These are phyloP conservation scores for Megamerina dolium DNA, from an alignment of 2,888 invertebrate genomes.

Conservation along the genomic window DNA sequence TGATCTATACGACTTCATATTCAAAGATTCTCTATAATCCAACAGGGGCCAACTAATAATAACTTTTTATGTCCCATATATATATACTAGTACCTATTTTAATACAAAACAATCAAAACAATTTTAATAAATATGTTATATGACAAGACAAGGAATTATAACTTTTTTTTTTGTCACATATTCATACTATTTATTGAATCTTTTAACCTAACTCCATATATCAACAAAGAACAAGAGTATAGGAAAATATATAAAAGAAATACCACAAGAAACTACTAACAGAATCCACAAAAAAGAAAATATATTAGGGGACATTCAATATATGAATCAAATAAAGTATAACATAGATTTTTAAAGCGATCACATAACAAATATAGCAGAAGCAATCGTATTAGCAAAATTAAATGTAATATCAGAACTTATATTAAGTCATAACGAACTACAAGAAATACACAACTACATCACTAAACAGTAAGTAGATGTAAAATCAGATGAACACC, in stretches of 20 bases:
- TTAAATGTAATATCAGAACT: slow-evolving; percentile 19
- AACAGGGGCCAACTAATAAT: too few relatives aligned
- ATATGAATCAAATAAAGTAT: slow-evolving; percentile 11
- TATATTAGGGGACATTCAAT: slow-evolving; percentile 7
- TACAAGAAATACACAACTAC: slow-evolving; percentile 11
- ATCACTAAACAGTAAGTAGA: slow-evolving; percentile 11
- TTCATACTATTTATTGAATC: too few relatives aligned
- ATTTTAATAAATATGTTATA: too few relatives aligned
- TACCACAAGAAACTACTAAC: too few relatives aligned
- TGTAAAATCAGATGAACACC: slow-evolving; percentile 14
- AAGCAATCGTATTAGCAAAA: slow-evolving; percentile 17
- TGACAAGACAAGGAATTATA: too few relatives aligned
- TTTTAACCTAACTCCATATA: slow-evolving; percentile 15
- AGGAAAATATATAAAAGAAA: background rate
- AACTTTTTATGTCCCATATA: too few relatives aligned
- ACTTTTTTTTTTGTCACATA: too few relatives aligned
- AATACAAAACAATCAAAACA: too few relatives aligned
- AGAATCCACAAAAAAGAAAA: slow-evolving; percentile 6
- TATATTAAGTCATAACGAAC: slow-evolving; percentile 16
- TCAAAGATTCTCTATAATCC: too few relatives aligned
- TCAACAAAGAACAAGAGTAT: slow-evolving; percentile 11
- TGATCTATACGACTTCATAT: too few relatives aligned
- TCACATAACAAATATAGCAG: slow-evolving; percentile 14
- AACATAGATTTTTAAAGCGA: slow-evolving; percentile 16
- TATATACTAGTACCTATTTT: too few relatives aligned